Conservation (phyloP, 2,797 vertebrate genomes). For the Hydrocynus forskahlii region DNA sequence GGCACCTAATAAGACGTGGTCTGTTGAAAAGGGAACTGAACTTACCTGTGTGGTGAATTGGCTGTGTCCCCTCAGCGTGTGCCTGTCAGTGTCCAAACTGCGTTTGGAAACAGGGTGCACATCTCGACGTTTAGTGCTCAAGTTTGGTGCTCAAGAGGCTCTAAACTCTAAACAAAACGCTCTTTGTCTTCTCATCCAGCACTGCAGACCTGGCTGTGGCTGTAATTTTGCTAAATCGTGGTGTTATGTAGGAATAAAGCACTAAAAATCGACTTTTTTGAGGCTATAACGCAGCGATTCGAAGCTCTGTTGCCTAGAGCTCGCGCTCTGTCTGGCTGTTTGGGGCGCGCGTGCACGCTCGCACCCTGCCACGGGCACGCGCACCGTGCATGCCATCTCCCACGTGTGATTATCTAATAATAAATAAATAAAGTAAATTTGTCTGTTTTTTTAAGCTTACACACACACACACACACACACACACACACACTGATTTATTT, state of each 20-base stretch:
- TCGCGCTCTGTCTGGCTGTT: too few species aligned
- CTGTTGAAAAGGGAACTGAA: neutral
- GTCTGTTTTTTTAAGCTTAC: too few species aligned
- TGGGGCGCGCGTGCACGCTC: too few species aligned
- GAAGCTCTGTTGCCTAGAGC: too few species aligned
- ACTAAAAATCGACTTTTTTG: constrained; percentile 26
- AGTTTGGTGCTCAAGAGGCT: constrained; percentile 20
- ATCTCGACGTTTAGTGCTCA: constrained; percentile 28
- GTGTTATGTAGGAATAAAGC: constrained; percentile 11
- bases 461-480: too few species aligned
- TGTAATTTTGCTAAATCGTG: neutral
- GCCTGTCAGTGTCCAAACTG: constrained; percentile 22
- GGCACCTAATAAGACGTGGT: neutral
- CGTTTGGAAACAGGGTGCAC: constrained; percentile 20
- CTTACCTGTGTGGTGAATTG: neutral
- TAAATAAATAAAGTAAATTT: too few species aligned
- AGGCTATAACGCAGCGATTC: neutral
- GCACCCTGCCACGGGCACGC: too few species aligned
- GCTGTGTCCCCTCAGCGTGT: neutral
- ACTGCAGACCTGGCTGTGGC: neutral
- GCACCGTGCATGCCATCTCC: too few species aligned
- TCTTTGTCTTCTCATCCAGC: constrained; percentile 15
- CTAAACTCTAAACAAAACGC: constrained; percentile 2
- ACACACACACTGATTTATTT: too few species aligned
- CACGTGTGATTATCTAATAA: too few species aligned